phyloP scores from a whole-genome alignment of 2,113 vertebrate species.

The Scatophagus argus region DNA sequence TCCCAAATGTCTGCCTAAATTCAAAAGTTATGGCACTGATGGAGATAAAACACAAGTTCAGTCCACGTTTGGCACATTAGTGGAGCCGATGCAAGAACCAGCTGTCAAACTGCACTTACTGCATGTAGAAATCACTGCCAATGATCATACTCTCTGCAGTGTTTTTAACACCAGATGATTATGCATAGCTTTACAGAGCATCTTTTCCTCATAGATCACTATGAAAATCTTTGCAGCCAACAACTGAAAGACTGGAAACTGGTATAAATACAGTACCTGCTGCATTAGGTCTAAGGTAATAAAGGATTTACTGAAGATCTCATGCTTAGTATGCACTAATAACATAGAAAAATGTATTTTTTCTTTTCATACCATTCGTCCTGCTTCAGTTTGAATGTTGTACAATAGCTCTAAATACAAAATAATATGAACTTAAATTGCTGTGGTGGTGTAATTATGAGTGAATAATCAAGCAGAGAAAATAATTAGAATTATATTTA shows the following conservation, averaged over 20 bases:
- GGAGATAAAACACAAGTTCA: not conserved
- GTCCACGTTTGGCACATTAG: not conserved
- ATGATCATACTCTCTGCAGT: too few relatives aligned
- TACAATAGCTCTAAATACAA: not conserved
- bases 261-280: not conserved
- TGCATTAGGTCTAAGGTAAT: not conserved
- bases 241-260: not conserved
- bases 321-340: not conserved
- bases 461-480: slow-evolving; percentile 17
- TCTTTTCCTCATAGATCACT: too few relatives aligned
- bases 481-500: too few relatives aligned
- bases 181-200: not conserved
- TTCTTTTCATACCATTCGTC: too few relatives aligned
- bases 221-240: not conserved
- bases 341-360: not conserved
- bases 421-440: not conserved
- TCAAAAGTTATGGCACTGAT: too few relatives aligned
- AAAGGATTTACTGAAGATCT: not conserved
- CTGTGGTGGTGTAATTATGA: not conserved
- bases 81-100: not conserved
- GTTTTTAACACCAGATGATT: not conserved
- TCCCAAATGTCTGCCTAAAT: not conserved
- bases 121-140: not conserved
- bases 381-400: not conserved
- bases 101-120: not conserved